These are phyloP conservation scores for Moxostoma hubbsi DNA, from an alignment of 2,797 vertebrate species.

Conservation along the genomic window DNA sequence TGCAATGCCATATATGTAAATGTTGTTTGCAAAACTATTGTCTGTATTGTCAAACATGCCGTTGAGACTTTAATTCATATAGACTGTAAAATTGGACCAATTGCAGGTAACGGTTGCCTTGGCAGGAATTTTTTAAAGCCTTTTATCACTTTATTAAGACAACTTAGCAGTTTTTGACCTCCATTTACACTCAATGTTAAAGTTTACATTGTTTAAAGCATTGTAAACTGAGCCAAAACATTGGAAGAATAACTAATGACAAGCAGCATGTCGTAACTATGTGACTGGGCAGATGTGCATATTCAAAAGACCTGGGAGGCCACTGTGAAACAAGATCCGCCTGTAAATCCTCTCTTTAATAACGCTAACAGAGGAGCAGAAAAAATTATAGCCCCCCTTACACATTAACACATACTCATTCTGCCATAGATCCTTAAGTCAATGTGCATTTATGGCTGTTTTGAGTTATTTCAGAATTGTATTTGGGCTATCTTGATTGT, in stretches of 20 bases:
- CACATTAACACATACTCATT: slow-evolving; percentile 34
- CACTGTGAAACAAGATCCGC: slow-evolving; percentile 58
- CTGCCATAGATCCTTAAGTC: neutral
- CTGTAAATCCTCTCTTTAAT: slow-evolving; percentile 60
- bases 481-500: slow-evolving; percentile 61
- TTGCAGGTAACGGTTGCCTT: neutral
- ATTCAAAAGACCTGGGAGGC: slow-evolving; percentile 44
- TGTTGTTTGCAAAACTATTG: neutral
- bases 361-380: slow-evolving; percentile 50
- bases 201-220: slow-evolving; percentile 47
- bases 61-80: neutral
- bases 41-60: neutral
- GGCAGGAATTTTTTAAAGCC: neutral
- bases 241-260: slow-evolving; percentile 58
- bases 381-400: slow-evolving; percentile 18
- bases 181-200: neutral
- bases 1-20: neutral
- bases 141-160: slow-evolving; percentile 16
- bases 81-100: neutral
- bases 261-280: slow-evolving; percentile 53
- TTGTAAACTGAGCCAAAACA: slow-evolving; percentile 31
- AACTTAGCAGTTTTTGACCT: neutral
- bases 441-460: neutral
- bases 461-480: slow-evolving; percentile 23
- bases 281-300: slow-evolving; percentile 22